Evolutionary conservation across 2,797 vertebrate species (phyloP).

Genomic region (Gymnocypris eckloni): DNA sequence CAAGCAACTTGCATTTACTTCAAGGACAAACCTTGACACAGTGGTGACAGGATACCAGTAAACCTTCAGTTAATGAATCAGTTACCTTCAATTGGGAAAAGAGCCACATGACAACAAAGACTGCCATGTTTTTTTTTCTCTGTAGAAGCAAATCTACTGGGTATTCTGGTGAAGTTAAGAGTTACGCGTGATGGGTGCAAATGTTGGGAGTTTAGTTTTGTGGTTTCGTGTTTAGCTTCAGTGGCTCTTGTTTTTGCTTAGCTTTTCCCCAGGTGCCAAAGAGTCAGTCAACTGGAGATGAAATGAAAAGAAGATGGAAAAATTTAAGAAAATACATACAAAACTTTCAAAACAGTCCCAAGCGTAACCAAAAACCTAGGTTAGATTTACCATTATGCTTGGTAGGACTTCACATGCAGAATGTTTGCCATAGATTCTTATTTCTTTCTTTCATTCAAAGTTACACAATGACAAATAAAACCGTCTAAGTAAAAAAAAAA

Average conservation of each 20-base stretch:
- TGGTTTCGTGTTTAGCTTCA: conserved; percentile 48
- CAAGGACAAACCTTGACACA: neutral
- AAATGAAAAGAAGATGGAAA: conserved; percentile 27
- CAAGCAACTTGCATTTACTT: neutral
- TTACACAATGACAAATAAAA: neutral
- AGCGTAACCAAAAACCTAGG: conserved; percentile 28
- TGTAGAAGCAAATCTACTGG: neutral
- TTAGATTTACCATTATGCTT: conserved; percentile 22
- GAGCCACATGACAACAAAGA: conserved; percentile 3
- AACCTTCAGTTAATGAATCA: conserved; percentile 15
- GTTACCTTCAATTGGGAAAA: neutral
- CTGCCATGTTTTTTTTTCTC: neutral
- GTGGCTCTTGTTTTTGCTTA: conserved; percentile 53
- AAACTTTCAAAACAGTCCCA: conserved; percentile 37
- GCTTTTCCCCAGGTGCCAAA: conserved; percentile 48
- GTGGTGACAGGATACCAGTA: neutral
- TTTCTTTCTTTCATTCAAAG: neutral
- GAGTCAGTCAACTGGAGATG: conserved; percentile 39
- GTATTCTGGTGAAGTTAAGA: neutral
- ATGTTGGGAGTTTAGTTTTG: conserved; percentile 42
- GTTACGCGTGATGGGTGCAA: conserved; percentile 22
- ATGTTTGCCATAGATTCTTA: neutral
- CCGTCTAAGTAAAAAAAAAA: neutral
- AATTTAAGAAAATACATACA: conserved; percentile 29
- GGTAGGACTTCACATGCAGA: neutral